These are phyloP conservation scores for Octopus bimaculoides DNA, from an alignment of 1,140 invertebrate genomes.

Conservation along the genomic window DNA sequence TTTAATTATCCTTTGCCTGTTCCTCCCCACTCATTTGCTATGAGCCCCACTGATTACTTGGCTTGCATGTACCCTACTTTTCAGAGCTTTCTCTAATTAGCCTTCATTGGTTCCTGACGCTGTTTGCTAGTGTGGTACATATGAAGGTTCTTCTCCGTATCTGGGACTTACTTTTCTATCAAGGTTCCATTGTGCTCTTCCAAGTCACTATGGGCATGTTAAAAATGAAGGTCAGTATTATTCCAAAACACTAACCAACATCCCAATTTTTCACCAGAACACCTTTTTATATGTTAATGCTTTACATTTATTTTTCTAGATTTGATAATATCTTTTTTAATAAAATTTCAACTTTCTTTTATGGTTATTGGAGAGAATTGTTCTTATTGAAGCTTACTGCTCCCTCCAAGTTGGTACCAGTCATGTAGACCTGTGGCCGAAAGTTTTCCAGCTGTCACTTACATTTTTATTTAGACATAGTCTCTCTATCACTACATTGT, in stretches of 20 bases:
- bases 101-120: constrained; percentile 94
- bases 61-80: constrained; percentile 21
- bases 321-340: too few relatives aligned
- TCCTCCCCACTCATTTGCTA: neutral
- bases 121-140: constrained; percentile 98
- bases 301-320: too few relatives aligned
- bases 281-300: too few relatives aligned
- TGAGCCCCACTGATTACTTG: neutral
- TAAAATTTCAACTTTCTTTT: too few relatives aligned
- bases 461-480: too few relatives aligned
- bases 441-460: too few relatives aligned
- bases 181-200: constrained; percentile 95
- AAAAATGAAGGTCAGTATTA: constrained; percentile 72
- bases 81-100: constrained; percentile 91
- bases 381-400: too few relatives aligned
- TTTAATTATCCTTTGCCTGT: neutral
- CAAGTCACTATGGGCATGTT: constrained; percentile 93
- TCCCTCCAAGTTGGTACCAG: too few relatives aligned
- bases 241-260: neutral
- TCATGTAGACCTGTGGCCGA: too few relatives aligned
- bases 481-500: too few relatives aligned
- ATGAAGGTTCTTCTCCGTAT: constrained; percentile 92
- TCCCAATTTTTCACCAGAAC: too few relatives aligned
- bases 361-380: too few relatives aligned
- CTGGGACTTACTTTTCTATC: constrained; percentile 93